A percentile compares a stretch with the other conserved stretches of the same genome.
Conservation (phyloP, 2,888 invertebrate genomes). For the Ceramica pisi region DNA sequence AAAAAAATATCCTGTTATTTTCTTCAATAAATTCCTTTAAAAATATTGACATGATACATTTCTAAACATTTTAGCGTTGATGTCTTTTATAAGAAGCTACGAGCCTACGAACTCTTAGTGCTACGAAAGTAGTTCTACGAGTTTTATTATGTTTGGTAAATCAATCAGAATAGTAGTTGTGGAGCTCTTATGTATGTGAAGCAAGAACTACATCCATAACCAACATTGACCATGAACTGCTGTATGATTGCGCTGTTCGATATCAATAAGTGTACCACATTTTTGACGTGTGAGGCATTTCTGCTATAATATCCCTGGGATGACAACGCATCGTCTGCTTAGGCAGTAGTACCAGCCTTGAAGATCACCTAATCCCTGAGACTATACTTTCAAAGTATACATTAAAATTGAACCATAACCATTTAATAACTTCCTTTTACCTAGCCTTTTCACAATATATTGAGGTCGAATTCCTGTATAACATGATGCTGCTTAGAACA, state of each 20-base stretch:
- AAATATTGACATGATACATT: neutral
- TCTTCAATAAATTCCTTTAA: neutral
- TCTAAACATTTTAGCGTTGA: constrained; percentile 39
- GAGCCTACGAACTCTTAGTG: neutral
- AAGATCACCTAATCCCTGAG: neutral
- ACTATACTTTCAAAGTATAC: no score
- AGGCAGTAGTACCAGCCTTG: neutral
- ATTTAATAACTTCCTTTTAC: no score
- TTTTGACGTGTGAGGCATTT: neutral
- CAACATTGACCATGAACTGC: neutral
- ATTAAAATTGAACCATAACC: no score
- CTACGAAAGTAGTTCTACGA: constrained; percentile 11
- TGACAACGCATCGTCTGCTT: neutral
- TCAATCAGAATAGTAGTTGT: neutral
- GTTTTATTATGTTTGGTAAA: neutral
- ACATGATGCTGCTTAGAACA: no score
- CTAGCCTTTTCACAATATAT: no score
- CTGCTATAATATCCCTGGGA: neutral
- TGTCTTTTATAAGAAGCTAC: constrained; percentile 50
- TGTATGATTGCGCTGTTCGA: no score
- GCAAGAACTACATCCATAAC: neutral
- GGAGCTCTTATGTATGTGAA: neutral
- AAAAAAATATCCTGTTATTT: neutral
- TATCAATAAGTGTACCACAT: no score
- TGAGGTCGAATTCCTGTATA: no score